Percentiles rank a stretch among this genome's conserved stretches.
These are phyloP conservation scores for Campoplex capitator DNA, from an alignment of 2,888 invertebrate species.

Conservation along the genomic window DNA sequence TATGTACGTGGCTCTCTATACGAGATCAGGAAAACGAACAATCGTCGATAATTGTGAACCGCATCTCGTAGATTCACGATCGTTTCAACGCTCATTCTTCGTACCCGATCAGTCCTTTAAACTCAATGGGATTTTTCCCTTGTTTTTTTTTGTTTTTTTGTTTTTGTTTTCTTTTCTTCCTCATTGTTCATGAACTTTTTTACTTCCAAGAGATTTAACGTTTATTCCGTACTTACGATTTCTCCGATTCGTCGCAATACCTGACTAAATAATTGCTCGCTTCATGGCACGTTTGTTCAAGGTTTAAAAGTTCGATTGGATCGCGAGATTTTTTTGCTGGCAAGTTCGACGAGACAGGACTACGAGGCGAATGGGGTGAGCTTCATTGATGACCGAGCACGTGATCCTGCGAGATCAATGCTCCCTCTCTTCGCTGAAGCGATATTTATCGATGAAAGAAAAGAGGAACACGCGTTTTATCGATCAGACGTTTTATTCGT, in stretches of 20 bases:
- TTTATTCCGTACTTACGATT: constrained; percentile 26
- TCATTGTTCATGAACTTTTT: not conserved
- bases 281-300: not conserved
- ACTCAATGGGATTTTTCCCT: constrained; percentile 1
- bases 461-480: constrained; percentile 1
- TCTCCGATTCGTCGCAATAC: constrained; percentile 58
- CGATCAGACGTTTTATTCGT: not conserved
- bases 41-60: constrained; percentile 33
- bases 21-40: constrained; percentile 29
- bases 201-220: constrained; percentile 13
- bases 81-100: constrained; percentile 38
- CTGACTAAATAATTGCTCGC: constrained; percentile 35
- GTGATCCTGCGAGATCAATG: constrained; percentile 51
- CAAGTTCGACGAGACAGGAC: constrained; percentile 26
- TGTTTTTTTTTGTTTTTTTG: not conserved
- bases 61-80: constrained; percentile 52
- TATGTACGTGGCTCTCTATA: not conserved
- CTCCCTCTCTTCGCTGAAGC: not conserved
- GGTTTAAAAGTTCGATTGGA: not conserved
- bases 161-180: not conserved
- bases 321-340: constrained; percentile 28
- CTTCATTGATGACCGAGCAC: constrained; percentile 61
- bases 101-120: constrained; percentile 21
- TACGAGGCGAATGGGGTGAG: constrained; percentile 52
- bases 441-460: constrained; percentile 17